Evolutionary conservation across 2,888 invertebrate genomes (phyloP), one percentile per base, ranked within the genome.

Genomic region (Agrilus cyanescens): DNA sequence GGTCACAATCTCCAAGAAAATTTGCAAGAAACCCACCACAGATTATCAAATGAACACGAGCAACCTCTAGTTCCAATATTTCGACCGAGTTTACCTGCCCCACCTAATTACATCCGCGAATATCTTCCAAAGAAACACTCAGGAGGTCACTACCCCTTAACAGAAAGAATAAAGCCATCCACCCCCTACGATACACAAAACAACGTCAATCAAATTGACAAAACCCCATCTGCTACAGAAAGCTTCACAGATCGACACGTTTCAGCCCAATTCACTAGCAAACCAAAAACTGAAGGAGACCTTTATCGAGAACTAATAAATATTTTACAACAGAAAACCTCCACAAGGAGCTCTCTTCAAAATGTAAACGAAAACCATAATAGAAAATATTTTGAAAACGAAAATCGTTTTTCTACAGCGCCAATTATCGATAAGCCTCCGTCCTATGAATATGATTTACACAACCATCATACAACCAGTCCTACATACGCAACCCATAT

Each of bases 181-280:
- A 37, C 14, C 38, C n/a, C 40, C 41, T 8, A 37, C 16, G 12
- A 34, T 18, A 14, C 10, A 38, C 14, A 18, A 41, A 36, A 37
- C 10, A 12, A 10, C 16, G 37, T 14, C 35, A 25, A 12, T 36
- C 12, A 15, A 30, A 25, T 31, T 34, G 25, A 43, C 14, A 30
- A 37, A 25, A 25, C 25, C 8, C 25, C 25, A 33, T 18, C 37
- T 20, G 39, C 38, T 18, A 25, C 39, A 66, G 48, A 59, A 67
- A 49, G 65, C 65, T 1, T 49, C 70, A 40, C 71, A 70, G 70
- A 55, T 69, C 31, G 69, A 69, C 49, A 70, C 58, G 50, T 70
- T 69, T 48, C 66, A 69, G 49, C 58, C 16, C 38, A 40, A n/a
- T 36, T 38, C 15, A 43, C 35, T 8, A 38, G 20, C 25, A 16